Percentiles rank a stretch among this genome's conserved stretches.
Evolutionary conservation across 1,140 invertebrate genomes (phyloP).

Genomic region (Aphelinus certus): DNA sequence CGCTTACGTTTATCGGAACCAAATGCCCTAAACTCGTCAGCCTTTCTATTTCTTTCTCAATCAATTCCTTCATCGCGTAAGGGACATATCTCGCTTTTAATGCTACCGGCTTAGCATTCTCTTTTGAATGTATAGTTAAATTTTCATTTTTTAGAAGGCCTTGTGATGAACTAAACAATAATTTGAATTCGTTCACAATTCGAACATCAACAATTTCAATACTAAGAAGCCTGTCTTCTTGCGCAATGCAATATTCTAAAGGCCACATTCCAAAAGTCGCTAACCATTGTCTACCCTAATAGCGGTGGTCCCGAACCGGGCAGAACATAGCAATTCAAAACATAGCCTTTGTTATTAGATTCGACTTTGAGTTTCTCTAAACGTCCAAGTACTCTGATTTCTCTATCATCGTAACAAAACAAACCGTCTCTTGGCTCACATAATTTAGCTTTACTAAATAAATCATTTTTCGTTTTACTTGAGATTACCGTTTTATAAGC

Average conservation of each 20-base stretch:
- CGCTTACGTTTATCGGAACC: slow-evolving; percentile 50
- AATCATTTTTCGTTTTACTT: slow-evolving; percentile 1
- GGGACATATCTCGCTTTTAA: slow-evolving; percentile 48
- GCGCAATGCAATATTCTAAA: background rate
- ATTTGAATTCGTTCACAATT: background rate
- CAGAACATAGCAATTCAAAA: slow-evolving; percentile 19
- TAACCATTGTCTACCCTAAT: slow-evolving; percentile 28
- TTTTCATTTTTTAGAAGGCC: background rate
- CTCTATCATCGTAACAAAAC: slow-evolving; percentile 9
- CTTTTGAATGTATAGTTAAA: slow-evolving; percentile 38
- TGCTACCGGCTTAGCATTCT: slow-evolving; percentile 48
- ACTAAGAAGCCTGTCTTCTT: background rate
- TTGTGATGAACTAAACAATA: slow-evolving; percentile 1
- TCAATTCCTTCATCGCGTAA: slow-evolving; percentile 46
- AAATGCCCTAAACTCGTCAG: slow-evolving; percentile 52
- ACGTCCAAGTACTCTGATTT: background rate
- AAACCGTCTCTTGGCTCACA: background rate
- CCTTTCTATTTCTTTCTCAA: slow-evolving; percentile 48
- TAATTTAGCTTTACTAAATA: background rate
- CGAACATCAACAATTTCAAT: no score
- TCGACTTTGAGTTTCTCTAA: background rate
- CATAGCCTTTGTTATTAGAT: slow-evolving; percentile 2
- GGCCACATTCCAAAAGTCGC: slow-evolving; percentile 19
- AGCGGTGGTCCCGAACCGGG: slow-evolving; percentile 18
- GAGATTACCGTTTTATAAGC: slow-evolving; percentile 18